A percentile compares a stretch with the other conserved stretches of the same genome.
These are phyloP conservation scores for Allacma fusca DNA, from an alignment of 2,888 invertebrate species.

Conservation along the genomic window DNA sequence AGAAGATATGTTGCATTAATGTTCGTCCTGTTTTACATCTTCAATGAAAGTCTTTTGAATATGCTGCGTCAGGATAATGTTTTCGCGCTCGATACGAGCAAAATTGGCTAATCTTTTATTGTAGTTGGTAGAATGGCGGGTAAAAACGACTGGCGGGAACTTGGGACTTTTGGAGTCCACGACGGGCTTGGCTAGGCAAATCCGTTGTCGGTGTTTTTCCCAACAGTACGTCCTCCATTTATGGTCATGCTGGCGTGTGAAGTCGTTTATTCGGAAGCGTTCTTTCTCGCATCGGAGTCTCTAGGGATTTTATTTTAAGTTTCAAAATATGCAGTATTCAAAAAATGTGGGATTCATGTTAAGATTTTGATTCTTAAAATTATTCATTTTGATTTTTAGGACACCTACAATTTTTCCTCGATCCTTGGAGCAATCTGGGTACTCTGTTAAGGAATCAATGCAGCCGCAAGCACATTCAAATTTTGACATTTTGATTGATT, in stretches of 20 bases:
- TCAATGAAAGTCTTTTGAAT: not conserved
- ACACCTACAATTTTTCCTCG: not conserved
- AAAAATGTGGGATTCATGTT: not conserved
- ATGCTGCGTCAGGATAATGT: slow-evolving; percentile 13
- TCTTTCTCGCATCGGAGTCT: not conserved
- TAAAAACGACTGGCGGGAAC: not conserved
- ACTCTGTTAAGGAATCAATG: no score
- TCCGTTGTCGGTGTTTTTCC: not conserved
- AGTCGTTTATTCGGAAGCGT: not conserved
- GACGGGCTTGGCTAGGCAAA: not conserved
- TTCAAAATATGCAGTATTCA: no score
- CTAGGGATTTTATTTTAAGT: no score
- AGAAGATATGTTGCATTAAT: not conserved
- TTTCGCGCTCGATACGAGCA: slow-evolving; percentile 17
- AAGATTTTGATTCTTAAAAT: not conserved
- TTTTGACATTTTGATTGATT: no score
- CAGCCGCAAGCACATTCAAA: no score
- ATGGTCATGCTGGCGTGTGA: not conserved
- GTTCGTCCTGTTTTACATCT: not conserved
- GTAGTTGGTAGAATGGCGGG: not conserved
- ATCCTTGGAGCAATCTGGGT: not conserved
- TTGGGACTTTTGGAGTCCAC: not conserved
- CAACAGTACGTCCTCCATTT: not conserved
- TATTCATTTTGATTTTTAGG: no score
- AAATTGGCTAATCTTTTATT: slow-evolving; percentile 1